Evolutionary conservation across 2,113 vertebrate species (phyloP).

Genomic region (Pyxicephalus adspersus): DNA sequence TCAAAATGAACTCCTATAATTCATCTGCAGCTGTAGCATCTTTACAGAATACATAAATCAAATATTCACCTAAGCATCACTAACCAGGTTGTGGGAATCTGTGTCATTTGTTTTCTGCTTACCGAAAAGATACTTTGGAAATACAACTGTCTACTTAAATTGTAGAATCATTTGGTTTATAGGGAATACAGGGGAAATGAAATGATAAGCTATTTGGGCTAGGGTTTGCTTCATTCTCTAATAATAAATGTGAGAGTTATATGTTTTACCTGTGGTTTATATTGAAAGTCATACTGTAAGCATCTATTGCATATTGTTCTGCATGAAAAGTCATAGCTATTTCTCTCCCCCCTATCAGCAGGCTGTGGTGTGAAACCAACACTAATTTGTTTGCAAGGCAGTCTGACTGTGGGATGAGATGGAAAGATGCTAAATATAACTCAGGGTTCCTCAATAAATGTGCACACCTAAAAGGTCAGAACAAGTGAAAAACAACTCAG

Average conservation of each 20-base stretch:
- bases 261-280: too few species aligned
- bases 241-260: too few species aligned
- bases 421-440: constrained; percentile 48
- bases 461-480: constrained; percentile 42
- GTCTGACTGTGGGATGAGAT: constrained; percentile 12
- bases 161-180: background rate
- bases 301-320: background rate
- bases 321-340: background rate
- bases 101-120: background rate
- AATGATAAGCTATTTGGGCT: too few species aligned
- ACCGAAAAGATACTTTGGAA: too few species aligned
- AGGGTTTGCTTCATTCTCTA: too few species aligned
- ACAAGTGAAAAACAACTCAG: constrained; percentile 35
- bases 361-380: background rate
- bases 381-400: constrained; percentile 36
- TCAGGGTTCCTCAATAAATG: constrained; percentile 22
- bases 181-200: background rate
- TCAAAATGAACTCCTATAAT: constrained; percentile 45
- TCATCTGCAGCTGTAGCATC: constrained; percentile 18
- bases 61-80: constrained; percentile 3
- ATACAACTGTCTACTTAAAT: too few species aligned
- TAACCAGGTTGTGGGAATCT: background rate
- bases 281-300: background rate
- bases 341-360: background rate
- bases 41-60: constrained; percentile 38